A percentile compares a stretch with the other conserved stretches of the same genome.
Evolutionary conservation across 2,797 vertebrate genomes (phyloP).

Genomic region (Sphenodon punctatus): DNA sequence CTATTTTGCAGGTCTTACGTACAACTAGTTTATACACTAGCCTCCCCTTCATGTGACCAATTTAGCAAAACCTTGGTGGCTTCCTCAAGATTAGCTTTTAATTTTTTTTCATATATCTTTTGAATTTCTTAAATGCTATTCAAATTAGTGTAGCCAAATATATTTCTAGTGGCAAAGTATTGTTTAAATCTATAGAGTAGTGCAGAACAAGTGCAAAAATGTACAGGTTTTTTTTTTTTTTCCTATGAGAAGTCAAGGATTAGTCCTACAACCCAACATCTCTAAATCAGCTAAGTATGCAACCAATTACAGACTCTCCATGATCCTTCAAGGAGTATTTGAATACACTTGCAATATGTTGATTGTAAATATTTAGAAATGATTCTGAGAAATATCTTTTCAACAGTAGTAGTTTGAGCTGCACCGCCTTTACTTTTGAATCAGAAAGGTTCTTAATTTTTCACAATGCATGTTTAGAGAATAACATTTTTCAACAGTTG

Average conservation of each 20-base stretch:
- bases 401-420: constrained; percentile 46
- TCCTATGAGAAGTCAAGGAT: constrained; percentile 17
- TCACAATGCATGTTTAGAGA: constrained; percentile 36
- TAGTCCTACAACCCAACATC: constrained; percentile 51
- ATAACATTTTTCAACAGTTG: constrained; percentile 32
- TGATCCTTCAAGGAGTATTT: constrained; percentile 20
- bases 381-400: constrained; percentile 12
- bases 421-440: constrained; percentile 31
- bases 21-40: constrained; percentile 46
- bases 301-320: constrained; percentile 16
- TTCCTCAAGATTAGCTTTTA: constrained; percentile 41
- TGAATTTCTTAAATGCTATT: constrained; percentile 46
- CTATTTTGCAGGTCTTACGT: constrained; percentile 47
- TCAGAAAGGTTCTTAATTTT: constrained; percentile 55
- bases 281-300: constrained; percentile 26
- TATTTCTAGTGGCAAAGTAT: constrained; percentile 44
- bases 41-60: constrained; percentile 49
- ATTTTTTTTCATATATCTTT: constrained; percentile 57
- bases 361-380: constrained; percentile 46
- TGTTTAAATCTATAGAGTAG: constrained; percentile 35
- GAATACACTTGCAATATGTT: constrained; percentile 34
- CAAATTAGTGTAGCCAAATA: constrained; percentile 18
- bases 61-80: constrained; percentile 37
- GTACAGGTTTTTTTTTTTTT: constrained; percentile 52
- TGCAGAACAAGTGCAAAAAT: constrained; percentile 32